Evolutionary conservation across 1,140 invertebrate species (phyloP).

Genomic region (Proctacanthus coquilletti): DNA sequence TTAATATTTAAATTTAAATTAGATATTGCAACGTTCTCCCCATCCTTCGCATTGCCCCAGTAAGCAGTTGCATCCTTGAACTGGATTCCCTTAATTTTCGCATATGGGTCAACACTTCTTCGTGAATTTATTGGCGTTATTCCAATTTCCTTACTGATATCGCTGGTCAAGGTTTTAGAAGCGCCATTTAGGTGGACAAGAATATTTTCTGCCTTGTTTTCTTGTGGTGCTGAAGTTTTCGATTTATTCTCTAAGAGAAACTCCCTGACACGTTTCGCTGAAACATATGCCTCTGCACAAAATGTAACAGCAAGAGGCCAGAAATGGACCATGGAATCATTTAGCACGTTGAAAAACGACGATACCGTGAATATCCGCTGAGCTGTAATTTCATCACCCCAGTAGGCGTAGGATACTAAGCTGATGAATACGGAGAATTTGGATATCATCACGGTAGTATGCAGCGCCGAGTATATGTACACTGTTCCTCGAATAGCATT

Average conservation of each 20-base stretch:
- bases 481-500: slow-evolving; percentile 37
- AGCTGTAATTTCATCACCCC: slow-evolving; percentile 49
- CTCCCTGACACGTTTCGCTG: slow-evolving; percentile 48
- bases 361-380: slow-evolving; percentile 61
- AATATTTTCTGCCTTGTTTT: too few species aligned
- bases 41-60: slow-evolving; percentile 29
- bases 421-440: slow-evolving; percentile 64
- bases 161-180: too few species aligned
- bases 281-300: slow-evolving; percentile 43
- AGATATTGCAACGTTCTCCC: slow-evolving; percentile 22
- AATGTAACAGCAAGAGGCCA: slow-evolving; percentile 49
- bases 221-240: too few species aligned
- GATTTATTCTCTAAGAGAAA: slow-evolving; percentile 33
- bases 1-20: slow-evolving; percentile 42
- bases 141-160: too few species aligned
- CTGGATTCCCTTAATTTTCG: slow-evolving; percentile 22
- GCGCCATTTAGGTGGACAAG: too few species aligned
- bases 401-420: slow-evolving; percentile 57
- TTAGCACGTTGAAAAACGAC: slow-evolving; percentile 54
- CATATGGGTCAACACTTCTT: too few species aligned
- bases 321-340: slow-evolving; percentile 55
- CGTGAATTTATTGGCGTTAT: too few species aligned
- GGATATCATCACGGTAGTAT: slow-evolving; percentile 43
- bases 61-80: slow-evolving; percentile 35
- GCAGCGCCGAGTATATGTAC: slow-evolving; percentile 22